phyloP scores from a whole-genome alignment of 2,113 vertebrate species.

The Morone saxatilis region DNA sequence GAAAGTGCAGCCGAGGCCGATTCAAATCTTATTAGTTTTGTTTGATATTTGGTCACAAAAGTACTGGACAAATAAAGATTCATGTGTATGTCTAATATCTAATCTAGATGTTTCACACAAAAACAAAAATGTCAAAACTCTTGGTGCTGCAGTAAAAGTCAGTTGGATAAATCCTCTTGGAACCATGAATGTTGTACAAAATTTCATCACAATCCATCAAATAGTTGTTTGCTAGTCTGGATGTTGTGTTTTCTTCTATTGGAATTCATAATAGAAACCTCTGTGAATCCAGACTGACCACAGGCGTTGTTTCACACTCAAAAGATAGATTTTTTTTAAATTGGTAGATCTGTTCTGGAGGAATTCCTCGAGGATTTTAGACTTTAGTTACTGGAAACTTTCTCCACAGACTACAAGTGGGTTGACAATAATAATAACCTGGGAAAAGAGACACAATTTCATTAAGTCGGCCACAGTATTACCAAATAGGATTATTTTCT shows the following conservation, averaged over 20 bases:
- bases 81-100: no score
- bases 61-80: no score
- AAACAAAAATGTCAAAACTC: no score
- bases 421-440: background rate
- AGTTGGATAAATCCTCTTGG: no score
- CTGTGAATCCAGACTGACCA: background rate
- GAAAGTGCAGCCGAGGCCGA: no score
- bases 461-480: background rate
- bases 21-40: no score
- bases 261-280: background rate
- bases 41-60: no score
- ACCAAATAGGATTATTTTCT: background rate
- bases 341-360: background rate
- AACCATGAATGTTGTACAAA: no score
- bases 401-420: no score
- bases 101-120: no score
- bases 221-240: background rate
- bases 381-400: background rate
- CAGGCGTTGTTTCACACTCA: background rate
- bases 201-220: no score
- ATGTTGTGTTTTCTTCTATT: background rate
- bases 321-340: background rate
- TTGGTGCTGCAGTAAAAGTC: no score
- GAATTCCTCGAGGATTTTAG: background rate
- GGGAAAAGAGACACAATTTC: background rate